phyloP scores from a whole-genome alignment of 2,113 vertebrate genomes.

The Morphnarchus princeps region DNA sequence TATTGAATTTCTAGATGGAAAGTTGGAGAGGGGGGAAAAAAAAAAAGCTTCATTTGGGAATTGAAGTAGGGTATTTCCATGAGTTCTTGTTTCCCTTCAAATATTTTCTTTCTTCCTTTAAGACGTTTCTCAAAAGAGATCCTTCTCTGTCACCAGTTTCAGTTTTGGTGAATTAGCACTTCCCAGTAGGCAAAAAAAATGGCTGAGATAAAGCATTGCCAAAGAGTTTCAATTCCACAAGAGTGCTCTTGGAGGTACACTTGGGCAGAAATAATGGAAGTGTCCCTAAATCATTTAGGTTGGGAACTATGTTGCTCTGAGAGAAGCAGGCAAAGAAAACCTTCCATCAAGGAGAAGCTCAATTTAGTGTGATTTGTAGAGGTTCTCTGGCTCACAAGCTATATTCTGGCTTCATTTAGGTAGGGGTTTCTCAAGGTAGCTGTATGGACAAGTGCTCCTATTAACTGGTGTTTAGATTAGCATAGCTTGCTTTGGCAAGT shows the following conservation, averaged over 20 bases:
- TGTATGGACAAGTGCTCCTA: background rate
- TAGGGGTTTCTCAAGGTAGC: background rate
- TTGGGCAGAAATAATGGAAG: background rate
- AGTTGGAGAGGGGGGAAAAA: background rate
- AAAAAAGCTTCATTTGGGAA: background rate
- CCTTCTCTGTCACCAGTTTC: background rate
- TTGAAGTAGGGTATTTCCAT: background rate
- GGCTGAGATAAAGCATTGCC: background rate
- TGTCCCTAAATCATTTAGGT: background rate
- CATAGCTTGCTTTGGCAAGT: background rate
- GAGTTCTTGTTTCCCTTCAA: background rate
- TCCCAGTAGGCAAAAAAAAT: background rate
- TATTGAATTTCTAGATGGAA: background rate
- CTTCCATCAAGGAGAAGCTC: background rate
- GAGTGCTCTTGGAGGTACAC: background rate
- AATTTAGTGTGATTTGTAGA: background rate
- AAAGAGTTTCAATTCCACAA: background rate
- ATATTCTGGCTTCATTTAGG: background rate
- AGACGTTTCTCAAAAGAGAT: background rate
- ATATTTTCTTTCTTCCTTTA: background rate
- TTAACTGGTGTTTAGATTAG: background rate
- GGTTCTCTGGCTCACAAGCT: background rate
- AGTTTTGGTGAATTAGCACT: background rate
- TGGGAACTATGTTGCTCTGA: background rate
- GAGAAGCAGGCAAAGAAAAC: background rate